phyloP scores from a whole-genome alignment of 2,888 invertebrate genomes.

The Sympetrum striolatum region DNA sequence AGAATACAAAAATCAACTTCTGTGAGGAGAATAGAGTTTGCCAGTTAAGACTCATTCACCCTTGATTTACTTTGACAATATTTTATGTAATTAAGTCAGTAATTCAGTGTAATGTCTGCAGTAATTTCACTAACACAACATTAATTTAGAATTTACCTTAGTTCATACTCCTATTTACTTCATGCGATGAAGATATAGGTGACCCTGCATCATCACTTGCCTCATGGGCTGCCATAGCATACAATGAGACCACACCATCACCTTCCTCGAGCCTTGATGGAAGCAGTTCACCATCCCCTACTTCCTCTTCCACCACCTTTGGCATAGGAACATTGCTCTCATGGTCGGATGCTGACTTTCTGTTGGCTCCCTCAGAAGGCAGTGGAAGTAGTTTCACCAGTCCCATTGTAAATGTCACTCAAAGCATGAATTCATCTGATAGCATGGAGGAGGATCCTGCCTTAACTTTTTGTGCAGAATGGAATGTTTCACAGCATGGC shows the following conservation, averaged over 20 bases:
- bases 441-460: constrained; percentile 25
- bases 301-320: constrained; percentile 20
- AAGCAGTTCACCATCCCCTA: constrained; percentile 1
- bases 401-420: constrained; percentile 27
- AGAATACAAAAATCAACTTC: too few relatives aligned
- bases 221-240: constrained; percentile 26
- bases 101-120: too few relatives aligned
- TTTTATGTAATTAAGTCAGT: too few relatives aligned
- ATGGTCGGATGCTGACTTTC: constrained; percentile 25
- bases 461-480: constrained; percentile 71
- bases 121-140: too few relatives aligned
- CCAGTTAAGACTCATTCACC: too few relatives aligned
- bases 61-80: too few relatives aligned
- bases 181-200: background rate
- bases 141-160: too few relatives aligned
- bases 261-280: background rate
- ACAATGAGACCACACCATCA: constrained; percentile 17
- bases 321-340: constrained; percentile 14
- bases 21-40: too few relatives aligned
- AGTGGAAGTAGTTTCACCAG: constrained; percentile 4
- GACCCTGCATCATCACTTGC: constrained; percentile 35
- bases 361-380: constrained; percentile 28
- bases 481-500: constrained; percentile 81
- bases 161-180: too few relatives aligned
- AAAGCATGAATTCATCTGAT: background rate